Conservation (phyloP, 2,888 invertebrate species). For the Watsonalla binaria region DNA sequence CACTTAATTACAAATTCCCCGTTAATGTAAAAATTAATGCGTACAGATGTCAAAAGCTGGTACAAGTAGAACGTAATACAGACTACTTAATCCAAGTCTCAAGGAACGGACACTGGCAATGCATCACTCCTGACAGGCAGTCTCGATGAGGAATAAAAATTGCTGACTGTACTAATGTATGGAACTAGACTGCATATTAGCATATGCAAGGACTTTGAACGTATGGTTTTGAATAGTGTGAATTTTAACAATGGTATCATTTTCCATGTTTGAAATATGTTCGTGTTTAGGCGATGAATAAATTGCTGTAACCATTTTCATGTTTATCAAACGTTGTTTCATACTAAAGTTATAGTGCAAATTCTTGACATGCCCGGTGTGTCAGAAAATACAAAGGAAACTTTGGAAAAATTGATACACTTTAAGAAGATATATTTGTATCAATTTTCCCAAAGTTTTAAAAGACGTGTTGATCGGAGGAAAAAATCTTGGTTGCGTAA, state of each 20-base stretch:
- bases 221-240: not conserved
- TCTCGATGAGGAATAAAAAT: constrained; percentile 55
- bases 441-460: no score
- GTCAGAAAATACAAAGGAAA: no score
- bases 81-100: constrained; percentile 58
- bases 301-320: not conserved
- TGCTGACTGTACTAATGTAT: constrained; percentile 28
- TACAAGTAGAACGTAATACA: constrained; percentile 43
- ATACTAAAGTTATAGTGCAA: not conserved
- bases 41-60: constrained; percentile 34
- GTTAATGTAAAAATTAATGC: constrained; percentile 25
- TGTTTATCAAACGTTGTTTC: not conserved
- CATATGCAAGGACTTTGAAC: constrained; percentile 17
- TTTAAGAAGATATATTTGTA: no score
- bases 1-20: constrained; percentile 14
- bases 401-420: no score
- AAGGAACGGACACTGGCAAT: constrained; percentile 53
- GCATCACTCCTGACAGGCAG: constrained; percentile 50
- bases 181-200: constrained; percentile 27
- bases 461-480: no score
- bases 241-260: not conserved
- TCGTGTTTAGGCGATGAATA: not conserved
- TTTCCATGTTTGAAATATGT: not conserved
- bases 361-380: not conserved
- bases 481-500: no score